Base-by-base conservation (phyloP, 2,113 vertebrate species). In the Gavia stellata region DNA sequence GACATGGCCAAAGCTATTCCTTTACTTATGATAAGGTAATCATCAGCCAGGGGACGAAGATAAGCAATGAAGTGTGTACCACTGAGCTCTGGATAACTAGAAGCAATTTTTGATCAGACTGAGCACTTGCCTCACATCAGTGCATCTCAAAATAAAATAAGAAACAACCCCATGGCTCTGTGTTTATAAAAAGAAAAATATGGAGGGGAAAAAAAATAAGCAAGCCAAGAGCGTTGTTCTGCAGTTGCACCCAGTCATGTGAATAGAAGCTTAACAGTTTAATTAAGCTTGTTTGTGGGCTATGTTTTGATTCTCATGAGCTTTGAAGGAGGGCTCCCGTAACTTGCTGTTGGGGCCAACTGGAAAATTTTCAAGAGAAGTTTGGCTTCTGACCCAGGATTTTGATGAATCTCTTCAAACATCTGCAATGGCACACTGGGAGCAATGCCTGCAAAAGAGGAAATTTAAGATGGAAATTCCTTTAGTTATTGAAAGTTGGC, bases 211-310 rank as follows among this genome's bases (percentile, higher is more conserved):
- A 2, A 36, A 25, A 42, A 66, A 34, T 1, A 65, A 62, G 21
- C 40, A 90, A 53, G 61, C 90, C 58, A 12, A 56, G 49, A 94
- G 84, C 9, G 0, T 92, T 91, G 72, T 75, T 45, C 56, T 92
- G 73, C 73, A 75, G 47, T 88, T 95, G 77, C 40, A 75, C 12
- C 62, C 73, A 82, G 66, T 87, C 58, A 82, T 87, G 96, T 85
- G 95, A 82, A 95, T 15, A 94, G 94, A 87, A 61, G 91, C 95
- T 92, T 89, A 87, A 80, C 73, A 82, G 91, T 97, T 96, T 95
- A 97, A 96, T 96, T 94, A 89, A 94, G 81, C 79, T 91, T 73
- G 58, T 58, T 89, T 82, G 26, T 73, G 71, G 42, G 40, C 58
- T 93, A 38, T 72, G 34, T 62, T 92, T 72, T 33, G 50, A 42